These are phyloP conservation scores for Palaemon carinicauda DNA, from an alignment of 1,140 invertebrate genomes.

Conservation along the genomic window DNA sequence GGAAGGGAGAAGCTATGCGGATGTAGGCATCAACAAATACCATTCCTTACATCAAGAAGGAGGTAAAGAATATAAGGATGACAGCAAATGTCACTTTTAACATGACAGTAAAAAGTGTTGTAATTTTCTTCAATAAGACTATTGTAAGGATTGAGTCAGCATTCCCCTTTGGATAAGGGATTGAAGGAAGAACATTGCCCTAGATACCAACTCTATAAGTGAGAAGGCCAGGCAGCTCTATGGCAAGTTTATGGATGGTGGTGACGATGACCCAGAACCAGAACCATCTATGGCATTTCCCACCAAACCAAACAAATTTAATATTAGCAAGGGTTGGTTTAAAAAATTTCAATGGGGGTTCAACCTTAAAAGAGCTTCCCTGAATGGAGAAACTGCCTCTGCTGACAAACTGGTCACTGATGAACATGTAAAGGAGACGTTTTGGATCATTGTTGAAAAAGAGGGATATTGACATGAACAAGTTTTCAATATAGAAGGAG, in stretches of 20 bases:
- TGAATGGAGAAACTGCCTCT: background rate
- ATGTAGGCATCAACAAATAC: slow-evolving; percentile 29
- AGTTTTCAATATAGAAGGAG: too few species aligned
- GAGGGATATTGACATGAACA: too few species aligned
- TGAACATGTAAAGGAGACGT: too few species aligned
- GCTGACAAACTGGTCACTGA: too few species aligned
- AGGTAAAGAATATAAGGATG: background rate
- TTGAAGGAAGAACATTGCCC: background rate
- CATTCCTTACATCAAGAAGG: background rate
- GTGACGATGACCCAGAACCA: background rate
- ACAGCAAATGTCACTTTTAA: background rate
- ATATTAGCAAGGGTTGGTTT: too few species aligned
- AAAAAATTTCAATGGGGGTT: too few species aligned
- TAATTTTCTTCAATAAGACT: background rate
- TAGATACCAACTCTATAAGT: background rate
- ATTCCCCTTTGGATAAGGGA: background rate
- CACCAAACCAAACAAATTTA: too few species aligned
- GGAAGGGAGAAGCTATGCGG: slow-evolving; percentile 30
- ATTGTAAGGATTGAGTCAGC: too few species aligned
- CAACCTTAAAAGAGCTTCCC: background rate
- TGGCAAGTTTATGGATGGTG: background rate
- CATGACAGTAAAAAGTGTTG: background rate
- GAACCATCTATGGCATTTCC: background rate
- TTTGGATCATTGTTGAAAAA: too few species aligned
- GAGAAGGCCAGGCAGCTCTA: background rate